Evolutionary conservation across 2,113 vertebrate genomes (phyloP), one percentile per base, ranked within the genome.

Genomic region (Numida meleagris): DNA sequence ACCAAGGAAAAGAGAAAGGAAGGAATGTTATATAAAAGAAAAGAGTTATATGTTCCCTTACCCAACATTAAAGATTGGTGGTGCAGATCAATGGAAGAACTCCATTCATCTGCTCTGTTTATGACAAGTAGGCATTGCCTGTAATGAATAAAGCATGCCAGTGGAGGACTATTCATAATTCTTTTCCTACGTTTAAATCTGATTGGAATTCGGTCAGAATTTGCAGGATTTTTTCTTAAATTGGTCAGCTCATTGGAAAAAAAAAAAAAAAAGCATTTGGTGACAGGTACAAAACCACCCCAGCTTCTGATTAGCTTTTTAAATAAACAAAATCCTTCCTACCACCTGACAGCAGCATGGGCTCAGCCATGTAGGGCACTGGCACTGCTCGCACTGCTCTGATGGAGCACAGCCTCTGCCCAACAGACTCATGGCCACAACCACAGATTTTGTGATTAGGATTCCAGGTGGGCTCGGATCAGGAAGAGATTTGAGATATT

Each of bases 171-270:
- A 93, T 75, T 14, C 15, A 65, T 90, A 88, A 86, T 94, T 93
- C 89, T 95, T 91, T 73, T 93, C 76, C 89, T 79, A 90, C 72
- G 76, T 86, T 85, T 96, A 90, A 96, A 84, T 84, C 72, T 68
- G 77, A 33, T 51, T 59, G 82, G 67, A 62, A 42, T 88, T 96
- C 59, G 53, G 46, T 71, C 86, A 74, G 82, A 92, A 67, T 72
- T 96, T 88, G 38, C 20, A 50, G 80, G 73, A 34, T 68, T 95
- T 96, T 96, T 93, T 94, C 82, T 48, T 79, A 94, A 82, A 90
- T 66, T 65, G 42, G 36, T 72, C 19, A 4, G 40, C 86, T 90
- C 79, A 58, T 76, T 89, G 15, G 20, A n/a, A 58, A 55, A 66
- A 5, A 21, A 50, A 38, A 36, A 62, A 63, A 33, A 91, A 29